Evolutionary conservation across 2,888 invertebrate genomes (phyloP), one percentile per base, ranked within the genome.

Genomic region (Calliscelio sp.): DNA sequence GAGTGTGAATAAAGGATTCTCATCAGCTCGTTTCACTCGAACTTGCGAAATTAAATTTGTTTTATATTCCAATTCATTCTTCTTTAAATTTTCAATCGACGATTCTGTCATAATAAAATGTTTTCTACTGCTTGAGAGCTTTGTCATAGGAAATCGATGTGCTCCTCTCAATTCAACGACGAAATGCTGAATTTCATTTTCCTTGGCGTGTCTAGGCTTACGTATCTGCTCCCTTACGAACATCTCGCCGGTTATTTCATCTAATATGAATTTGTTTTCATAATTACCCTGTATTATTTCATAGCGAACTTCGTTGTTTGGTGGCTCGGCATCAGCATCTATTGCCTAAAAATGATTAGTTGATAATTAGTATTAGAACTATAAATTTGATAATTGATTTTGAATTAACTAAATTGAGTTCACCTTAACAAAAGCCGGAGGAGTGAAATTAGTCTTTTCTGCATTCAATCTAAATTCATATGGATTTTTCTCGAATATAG

Each of bases 271-370:
- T 92, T 96, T 96, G 86, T 96, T 96, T 66, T 96, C 95, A 88
- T 95, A 95, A 91, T 96, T 96, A 38, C 97, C 97, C 89, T 96
- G 95, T 86, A 96, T 95, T 65, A 98, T 94, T 94, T 97, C 97
- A 92, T 98, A 98, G 90, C 96, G 95, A 22, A 98, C 95, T 90
- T 96, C 95, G 93, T 98, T 98, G 93, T 98, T 98, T 61, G 98
- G 97, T 57, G 96, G 94, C 85, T 96, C 96, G 20, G 97, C 95
- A 92, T 98, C 98, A 90, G 95, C 95, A 93, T 98, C 98, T 81
- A 95, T 94, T 61, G 98, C 98, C 94, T 94, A 87, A 57, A 3
- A 38, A 38, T 14, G 14, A 38, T 14, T 38, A 7, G 10, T 38
- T 38, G 3, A 14, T 14, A 14, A 38, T 38, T 38, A 38, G 14